A percentile compares a stretch with the other conserved stretches of the same genome.
These are phyloP conservation scores for Drosophila colorata DNA, from an alignment of 2,888 invertebrate species.

Conservation along the genomic window DNA sequence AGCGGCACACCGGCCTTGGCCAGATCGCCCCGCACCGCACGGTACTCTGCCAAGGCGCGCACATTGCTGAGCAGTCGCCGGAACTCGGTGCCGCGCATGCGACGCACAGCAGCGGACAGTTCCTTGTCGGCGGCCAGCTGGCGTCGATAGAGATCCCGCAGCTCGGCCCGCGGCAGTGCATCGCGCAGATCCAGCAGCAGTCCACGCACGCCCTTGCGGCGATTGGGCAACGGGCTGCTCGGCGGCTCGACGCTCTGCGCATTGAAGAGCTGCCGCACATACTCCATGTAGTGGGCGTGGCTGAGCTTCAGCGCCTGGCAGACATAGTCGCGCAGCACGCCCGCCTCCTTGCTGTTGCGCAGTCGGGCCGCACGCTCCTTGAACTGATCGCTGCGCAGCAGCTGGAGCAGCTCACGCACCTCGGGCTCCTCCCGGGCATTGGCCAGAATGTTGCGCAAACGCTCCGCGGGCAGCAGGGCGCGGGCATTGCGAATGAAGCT, in stretches of 20 bases:
- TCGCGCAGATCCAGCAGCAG: conserved; percentile 65
- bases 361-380: conserved; percentile 39
- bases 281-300: conserved; percentile 47
- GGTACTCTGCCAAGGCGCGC: conserved; percentile 53
- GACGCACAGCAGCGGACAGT: conserved; percentile 57
- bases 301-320: conserved; percentile 71
- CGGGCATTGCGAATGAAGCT: conserved; percentile 63
- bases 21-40: conserved; percentile 42
- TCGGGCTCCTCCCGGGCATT: conserved; percentile 67
- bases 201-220: conserved; percentile 71
- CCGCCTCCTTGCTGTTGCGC: conserved; percentile 49
- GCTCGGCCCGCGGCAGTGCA: conserved; percentile 57
- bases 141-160: conserved; percentile 57
- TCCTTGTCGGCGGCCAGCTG: conserved; percentile 59
- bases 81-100: conserved; percentile 67
- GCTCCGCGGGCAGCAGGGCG: conserved; percentile 56
- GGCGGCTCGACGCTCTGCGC: conserved; percentile 11
- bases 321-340: conserved; percentile 53
- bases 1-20: conserved; percentile 62
- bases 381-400: conserved; percentile 53
- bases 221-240: conserved; percentile 33
- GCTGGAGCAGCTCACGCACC: conserved; percentile 48
- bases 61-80: conserved; percentile 54
- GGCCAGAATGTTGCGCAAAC: conserved; percentile 60
- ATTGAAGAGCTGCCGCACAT: conserved; percentile 44